phyloP scores from a whole-genome alignment of 2,797 vertebrate genomes.

The Tragopan temminckii region DNA sequence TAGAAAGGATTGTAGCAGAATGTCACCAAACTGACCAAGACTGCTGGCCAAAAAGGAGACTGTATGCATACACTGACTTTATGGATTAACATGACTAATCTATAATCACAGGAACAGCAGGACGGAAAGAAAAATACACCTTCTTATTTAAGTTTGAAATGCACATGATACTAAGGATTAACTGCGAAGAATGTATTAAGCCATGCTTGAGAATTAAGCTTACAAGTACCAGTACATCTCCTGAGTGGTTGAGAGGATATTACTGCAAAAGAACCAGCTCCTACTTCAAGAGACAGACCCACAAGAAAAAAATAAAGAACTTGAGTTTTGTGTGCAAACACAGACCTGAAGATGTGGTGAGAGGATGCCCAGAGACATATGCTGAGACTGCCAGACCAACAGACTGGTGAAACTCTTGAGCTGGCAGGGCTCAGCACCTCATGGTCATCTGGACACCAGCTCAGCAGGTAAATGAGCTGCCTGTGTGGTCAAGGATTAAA shows the following conservation, averaged over 20 bases:
- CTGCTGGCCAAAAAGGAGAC: neutral
- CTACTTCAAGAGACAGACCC: neutral
- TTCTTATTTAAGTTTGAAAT: neutral
- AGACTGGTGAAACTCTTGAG: neutral
- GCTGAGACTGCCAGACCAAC: accelerated
- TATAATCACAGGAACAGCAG: neutral
- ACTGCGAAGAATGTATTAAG: neutral
- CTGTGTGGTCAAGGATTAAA: accelerated
- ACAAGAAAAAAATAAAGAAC: neutral
- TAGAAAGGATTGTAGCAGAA: neutral
- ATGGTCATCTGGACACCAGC: neutral
- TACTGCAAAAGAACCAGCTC: neutral
- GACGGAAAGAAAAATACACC: neutral
- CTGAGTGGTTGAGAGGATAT: accelerated
- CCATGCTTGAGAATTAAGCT: neutral
- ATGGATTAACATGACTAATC: neutral
- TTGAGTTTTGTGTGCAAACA: neutral
- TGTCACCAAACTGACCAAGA: neutral
- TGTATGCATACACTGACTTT: accelerated
- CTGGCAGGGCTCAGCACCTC: neutral
- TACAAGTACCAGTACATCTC: neutral
- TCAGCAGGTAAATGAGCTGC: accelerated
- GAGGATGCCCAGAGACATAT: neutral
- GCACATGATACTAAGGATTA: neutral
- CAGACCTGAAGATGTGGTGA: accelerated